phyloP scores from a whole-genome alignment of 2,113 vertebrate genomes.

The Cheirogaleus medius region DNA sequence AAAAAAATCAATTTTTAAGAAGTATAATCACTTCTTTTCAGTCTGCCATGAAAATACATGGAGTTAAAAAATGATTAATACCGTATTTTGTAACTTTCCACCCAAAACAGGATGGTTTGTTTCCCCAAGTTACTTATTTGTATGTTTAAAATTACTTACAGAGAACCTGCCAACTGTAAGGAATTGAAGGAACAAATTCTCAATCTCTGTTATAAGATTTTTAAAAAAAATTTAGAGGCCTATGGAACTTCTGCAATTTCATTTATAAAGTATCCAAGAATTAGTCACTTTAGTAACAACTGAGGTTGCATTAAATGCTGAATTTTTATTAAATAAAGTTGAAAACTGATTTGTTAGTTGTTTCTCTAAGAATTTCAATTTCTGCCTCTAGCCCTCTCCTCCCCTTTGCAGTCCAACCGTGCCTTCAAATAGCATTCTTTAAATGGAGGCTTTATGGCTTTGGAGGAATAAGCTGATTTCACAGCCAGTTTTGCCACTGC shows the following conservation, averaged over 20 bases:
- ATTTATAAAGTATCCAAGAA: slow-evolving; percentile 64
- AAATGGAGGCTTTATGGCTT: slow-evolving; percentile 66
- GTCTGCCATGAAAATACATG: neutral
- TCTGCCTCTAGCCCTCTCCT: neutral
- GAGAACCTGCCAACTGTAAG: neutral
- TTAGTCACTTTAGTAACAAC: slow-evolving; percentile 7
- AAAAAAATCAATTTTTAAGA: neutral
- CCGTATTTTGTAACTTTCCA: neutral
- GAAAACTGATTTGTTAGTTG: slow-evolving; percentile 24
- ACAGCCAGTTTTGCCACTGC: slow-evolving; percentile 85
- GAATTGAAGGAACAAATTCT: slow-evolving; percentile 3
- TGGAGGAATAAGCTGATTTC: slow-evolving; percentile 80
- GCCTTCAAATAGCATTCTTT: slow-evolving; percentile 76
- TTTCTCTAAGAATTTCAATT: slow-evolving; percentile 23
- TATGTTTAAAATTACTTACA: slow-evolving; percentile 44
- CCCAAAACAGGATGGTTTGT: neutral
- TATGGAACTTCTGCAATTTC: slow-evolving; percentile 40
- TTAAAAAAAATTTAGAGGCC: slow-evolving; percentile 31
- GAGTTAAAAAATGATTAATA: neutral
- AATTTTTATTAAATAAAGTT: slow-evolving; percentile 47
- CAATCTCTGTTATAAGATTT: neutral
- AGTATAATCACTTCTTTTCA: neutral
- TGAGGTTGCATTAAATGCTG: slow-evolving; percentile 2
- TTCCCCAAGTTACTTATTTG: neutral
- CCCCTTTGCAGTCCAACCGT: neutral